phyloP scores from a whole-genome alignment of 2,797 vertebrate genomes.

The Microhierax caerulescens region DNA sequence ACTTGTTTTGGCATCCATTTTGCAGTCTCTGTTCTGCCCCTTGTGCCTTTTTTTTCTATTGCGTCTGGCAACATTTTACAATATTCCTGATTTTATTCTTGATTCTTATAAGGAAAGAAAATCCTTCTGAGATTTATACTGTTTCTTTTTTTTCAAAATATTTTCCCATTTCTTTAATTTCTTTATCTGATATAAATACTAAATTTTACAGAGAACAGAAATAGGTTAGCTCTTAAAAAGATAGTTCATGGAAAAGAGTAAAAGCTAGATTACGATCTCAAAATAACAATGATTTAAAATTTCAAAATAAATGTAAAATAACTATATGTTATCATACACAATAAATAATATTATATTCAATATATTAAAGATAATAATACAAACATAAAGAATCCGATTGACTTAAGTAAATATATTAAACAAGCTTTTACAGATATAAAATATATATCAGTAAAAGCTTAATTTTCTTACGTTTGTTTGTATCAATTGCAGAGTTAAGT shows the following conservation, averaged over 20 bases:
- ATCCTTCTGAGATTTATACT: background rate
- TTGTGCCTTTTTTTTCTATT: background rate
- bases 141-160: background rate
- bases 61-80: background rate
- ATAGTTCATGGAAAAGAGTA: background rate
- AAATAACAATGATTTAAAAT: background rate
- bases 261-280: background rate
- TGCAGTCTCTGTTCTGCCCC: background rate
- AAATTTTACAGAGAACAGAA: background rate
- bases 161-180: background rate
- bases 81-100: background rate
- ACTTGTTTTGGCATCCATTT: background rate
- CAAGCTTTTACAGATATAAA: background rate
- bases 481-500: background rate
- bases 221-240: background rate
- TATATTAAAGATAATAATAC: background rate
- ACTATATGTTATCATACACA: too few relatives aligned
- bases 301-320: background rate
- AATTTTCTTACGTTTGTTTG: rapidly evolving
- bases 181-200: background rate
- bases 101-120: background rate
- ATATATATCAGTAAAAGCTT: background rate
- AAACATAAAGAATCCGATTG: background rate
- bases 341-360: too few relatives aligned
- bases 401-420: background rate